Base-by-base conservation (phyloP, 2,888 invertebrate genomes). In the Mythimna albipuncta region DNA sequence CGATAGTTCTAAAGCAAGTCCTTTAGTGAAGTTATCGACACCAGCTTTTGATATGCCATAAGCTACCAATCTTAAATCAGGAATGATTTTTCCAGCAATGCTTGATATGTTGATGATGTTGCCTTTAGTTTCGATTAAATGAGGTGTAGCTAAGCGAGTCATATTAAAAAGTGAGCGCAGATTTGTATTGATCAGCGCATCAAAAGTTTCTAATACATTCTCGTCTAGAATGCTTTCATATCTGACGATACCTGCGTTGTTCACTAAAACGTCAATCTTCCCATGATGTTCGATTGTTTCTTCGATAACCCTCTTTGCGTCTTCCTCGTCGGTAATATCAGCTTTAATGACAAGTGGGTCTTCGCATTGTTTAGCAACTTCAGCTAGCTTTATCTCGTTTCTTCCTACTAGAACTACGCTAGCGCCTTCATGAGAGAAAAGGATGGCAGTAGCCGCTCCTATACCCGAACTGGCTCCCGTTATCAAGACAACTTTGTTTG, bases 11-110 rank as follows among this genome's bases (percentile, higher is more conserved):
- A 99, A 92, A n/a, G 89, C 88, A 2, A 82, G 44, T 89, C 98
- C 98, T 87, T 97, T 97, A 0, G 99, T 99, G 81, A 99, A 97
- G 89, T 99, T 98, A 93, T 99, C 97, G 6, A 98, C 88, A 1
- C 98, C 98, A 32, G 98, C 96, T 92, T 98, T 98, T 10, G 98
- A 97, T 94, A 98, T 97, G 63, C 96, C 95, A 88, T 98, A 98
- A 0, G 86, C 68, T 0, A 86, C 73, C 19, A 81, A 65, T 26
- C 75, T 58, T 0, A 82, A 66, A 5, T 75, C 61, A 5, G 69
- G 66, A 19, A 83, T 44, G 1, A 26, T 32, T 54, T 78, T 74
- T 0, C 81, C 72, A 9, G 84, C 85, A 19, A 88, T 83, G 70
- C 91, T 92, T 2, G 91, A 91, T 26, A 92, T 87, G 35, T 91